phyloP scores from a whole-genome alignment of 37 sponge, comb jelly and placozoan genomes.

The Halisarca cf. caerulea region DNA sequence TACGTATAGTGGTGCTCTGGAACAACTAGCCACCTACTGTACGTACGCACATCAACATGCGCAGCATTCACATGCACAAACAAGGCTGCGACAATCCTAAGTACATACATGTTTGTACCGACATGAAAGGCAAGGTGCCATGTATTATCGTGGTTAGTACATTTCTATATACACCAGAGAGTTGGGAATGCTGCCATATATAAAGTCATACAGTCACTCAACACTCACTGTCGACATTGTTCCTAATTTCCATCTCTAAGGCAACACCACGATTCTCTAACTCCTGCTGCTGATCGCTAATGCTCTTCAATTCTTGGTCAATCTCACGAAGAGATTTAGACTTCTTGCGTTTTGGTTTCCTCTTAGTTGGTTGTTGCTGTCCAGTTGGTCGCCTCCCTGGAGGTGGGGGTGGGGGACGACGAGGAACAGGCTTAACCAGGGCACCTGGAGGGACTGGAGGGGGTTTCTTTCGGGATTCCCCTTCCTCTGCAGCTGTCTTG shows the following conservation, averaged over 20 bases:
- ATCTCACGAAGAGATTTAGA: constrained; percentile 7
- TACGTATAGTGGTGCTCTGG: too few species aligned
- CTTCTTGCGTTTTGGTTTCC: background rate
- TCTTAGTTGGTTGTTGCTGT: background rate
- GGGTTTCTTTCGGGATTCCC: background rate
- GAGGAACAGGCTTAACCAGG: too few species aligned
- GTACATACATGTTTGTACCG: background rate
- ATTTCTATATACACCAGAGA: too few species aligned
- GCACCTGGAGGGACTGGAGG: constrained; percentile 24
- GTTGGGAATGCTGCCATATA: too few species aligned
- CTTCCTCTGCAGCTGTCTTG: background rate
- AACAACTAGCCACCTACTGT: background rate
- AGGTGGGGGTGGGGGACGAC: constrained; percentile 14
- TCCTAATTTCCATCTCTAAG: constrained; percentile 56
- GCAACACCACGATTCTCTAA: constrained; percentile 67
- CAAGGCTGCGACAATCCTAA: background rate
- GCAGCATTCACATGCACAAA: background rate
- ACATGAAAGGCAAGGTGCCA: background rate
- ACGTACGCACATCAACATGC: background rate
- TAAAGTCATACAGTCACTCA: too few species aligned
- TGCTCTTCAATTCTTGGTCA: background rate
- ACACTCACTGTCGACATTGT: constrained; percentile 25
- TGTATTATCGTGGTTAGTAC: background rate
- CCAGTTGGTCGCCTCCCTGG: background rate
- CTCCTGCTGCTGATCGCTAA: constrained; percentile 9